Evolutionary conservation across 2,113 vertebrate genomes (phyloP), one percentile per base, ranked within the genome.

Genomic region (Cyanocitta stelleri): DNA sequence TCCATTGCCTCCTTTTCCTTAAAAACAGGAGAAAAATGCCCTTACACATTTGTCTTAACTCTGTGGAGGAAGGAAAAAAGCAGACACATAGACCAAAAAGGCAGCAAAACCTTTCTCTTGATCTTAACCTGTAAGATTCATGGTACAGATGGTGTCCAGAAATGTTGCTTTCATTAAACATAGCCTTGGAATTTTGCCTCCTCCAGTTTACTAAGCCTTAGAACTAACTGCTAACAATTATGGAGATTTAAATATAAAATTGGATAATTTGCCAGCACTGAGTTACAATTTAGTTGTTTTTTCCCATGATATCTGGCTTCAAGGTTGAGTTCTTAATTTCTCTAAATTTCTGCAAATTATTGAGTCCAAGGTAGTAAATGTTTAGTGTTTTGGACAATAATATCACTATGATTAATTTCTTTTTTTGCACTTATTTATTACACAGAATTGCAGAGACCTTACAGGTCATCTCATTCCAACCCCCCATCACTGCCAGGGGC

Each of bases 401-500:
- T 51, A 72, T 9, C 6, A 61, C 5, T 29, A 33, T 7, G 48
- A 48, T 23, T 64, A 4, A 51, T 89, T 61, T 49, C 3, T 1
- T 18, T 85, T 58, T 59, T 84, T 37, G 1, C 12, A 52, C 6
- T 69, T 52, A 23, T 10, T 73, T 73, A n/a, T 54, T 76, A 4
- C 5, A n/a, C 7, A 56, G 13, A 44, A 39, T 41, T 4, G 20
- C 10, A 51, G 7, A 2, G 8, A 71, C 14, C 3, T n/a, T n/a
- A 62, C 13, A 51, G 7, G 56, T 48, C 13, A 27, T 26, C 17
- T n/a, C 19, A 6, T 30, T 73, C 30, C 11, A 32, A 8, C 0
- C 0, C 10, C 3, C 0, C 1, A 3, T 35, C 22, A 11, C 37
- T 19, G 8, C 8, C 27, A 54, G 6, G 15, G 27, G 32, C 20